These are phyloP conservation scores for Cebus imitator DNA, from an alignment of 2,113 vertebrate genomes.

Conservation along the genomic window DNA sequence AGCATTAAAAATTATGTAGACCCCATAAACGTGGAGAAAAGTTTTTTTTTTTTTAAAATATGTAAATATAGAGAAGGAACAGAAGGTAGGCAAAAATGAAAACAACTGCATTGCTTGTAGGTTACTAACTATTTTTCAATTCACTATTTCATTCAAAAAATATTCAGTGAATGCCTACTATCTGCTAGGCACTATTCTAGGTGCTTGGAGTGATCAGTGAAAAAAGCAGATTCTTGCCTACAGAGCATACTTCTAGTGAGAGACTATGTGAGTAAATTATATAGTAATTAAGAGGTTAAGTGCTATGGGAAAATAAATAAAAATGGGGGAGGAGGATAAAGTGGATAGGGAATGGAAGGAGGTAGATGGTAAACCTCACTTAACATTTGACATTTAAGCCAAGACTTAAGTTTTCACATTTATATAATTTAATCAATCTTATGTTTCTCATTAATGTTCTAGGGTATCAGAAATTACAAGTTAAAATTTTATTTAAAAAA, in stretches of 20 bases:
- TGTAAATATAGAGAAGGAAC: neutral
- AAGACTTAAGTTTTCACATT: conserved; percentile 1
- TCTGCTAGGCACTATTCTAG: conserved; percentile 13
- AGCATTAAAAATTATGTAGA: neutral
- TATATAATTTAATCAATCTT: conserved; percentile 28
- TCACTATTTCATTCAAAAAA: conserved; percentile 12
- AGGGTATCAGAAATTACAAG: neutral
- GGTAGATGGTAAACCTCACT: neutral
- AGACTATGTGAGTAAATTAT: neutral
- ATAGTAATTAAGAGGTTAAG: neutral
- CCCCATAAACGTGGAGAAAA: neutral
- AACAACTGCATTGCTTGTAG: neutral
- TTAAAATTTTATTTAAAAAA: too few species aligned
- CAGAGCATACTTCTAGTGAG: neutral
- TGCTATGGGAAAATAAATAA: neutral
- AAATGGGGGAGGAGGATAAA: neutral
- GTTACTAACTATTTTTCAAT: neutral
- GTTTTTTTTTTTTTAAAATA: neutral
- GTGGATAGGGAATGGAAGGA: neutral
- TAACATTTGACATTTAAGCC: neutral
- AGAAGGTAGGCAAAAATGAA: neutral
- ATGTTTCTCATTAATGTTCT: neutral
- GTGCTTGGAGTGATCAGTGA: neutral
- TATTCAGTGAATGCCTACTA: neutral
- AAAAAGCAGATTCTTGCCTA: neutral